Evolutionary conservation across 2,888 invertebrate species (phyloP).

Genomic region (Nipponacmea schrenckii): DNA sequence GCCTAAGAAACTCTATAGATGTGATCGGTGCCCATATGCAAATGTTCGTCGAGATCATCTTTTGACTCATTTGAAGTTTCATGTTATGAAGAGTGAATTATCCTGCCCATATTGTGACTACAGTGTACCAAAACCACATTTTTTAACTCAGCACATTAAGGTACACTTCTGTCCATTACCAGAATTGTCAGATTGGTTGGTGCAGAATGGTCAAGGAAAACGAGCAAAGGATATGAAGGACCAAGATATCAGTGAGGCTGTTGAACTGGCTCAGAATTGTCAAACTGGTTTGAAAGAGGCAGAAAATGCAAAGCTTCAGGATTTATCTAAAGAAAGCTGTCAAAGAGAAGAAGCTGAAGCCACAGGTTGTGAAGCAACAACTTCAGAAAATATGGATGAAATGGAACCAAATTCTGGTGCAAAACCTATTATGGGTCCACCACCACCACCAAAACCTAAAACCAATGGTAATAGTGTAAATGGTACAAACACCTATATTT

Average conservation of each 20-base stretch:
- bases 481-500: conserved; percentile 38
- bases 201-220: conserved; percentile 53
- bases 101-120: conserved; percentile 87
- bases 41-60: conserved; percentile 80
- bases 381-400: conserved; percentile 11
- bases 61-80: conserved; percentile 81
- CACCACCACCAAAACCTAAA: background rate
- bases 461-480: conserved; percentile 7
- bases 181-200: conserved; percentile 58
- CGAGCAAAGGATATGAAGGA: conserved; percentile 50
- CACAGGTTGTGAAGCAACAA: background rate
- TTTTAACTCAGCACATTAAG: conserved; percentile 82
- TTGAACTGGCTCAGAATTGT: conserved; percentile 39
- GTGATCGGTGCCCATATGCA: conserved; percentile 83
- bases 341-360: conserved; percentile 10
- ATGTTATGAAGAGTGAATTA: conserved; percentile 76
- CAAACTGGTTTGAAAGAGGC: conserved; percentile 20
- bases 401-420: background rate
- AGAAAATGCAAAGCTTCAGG: conserved; percentile 16
- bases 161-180: conserved; percentile 75
- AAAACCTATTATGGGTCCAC: background rate
- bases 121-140: conserved; percentile 79
- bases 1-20: conserved; percentile 76
- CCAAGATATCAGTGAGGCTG: conserved; percentile 50
- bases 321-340: conserved; percentile 15